Evolutionary conservation across 2,888 invertebrate species (phyloP), one percentile per base, ranked within the genome.

Genomic region (Heliconius ethilla): DNA sequence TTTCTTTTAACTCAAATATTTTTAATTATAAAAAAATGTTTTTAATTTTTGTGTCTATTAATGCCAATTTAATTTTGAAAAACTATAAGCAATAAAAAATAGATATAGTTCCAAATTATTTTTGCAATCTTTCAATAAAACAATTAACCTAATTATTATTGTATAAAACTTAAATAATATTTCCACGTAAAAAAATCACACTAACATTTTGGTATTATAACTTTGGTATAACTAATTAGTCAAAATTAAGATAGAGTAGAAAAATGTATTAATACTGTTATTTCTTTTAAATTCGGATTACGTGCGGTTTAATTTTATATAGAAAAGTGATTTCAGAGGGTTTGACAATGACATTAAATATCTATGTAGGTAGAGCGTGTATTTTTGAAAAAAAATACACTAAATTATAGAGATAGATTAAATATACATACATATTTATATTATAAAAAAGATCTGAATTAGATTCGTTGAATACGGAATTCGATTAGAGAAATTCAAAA

Each of bases 211-310:
- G 70, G n/a, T n/a, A n/a, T n/a, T n/a, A n/a, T n/a, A n/a, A n/a
- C n/a, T n/a, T n/a, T n/a, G n/a, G 70, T 70, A 70, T 70, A 70
- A 70, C 10, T 45, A 70, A 51, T 22, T 29, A 27, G 27, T 18
- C 10, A 33, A 27, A 55, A 18, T 22, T 55, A 55, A 33, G 29
- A n/a, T 27, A 40, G 55, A 55, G 11, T 29, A 65, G 29, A 75
- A 51, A 67, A 67, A 45, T 62, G 55, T 59, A 37, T 62, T 25
- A 62, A 62, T 27, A 76, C 69, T 62, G 75, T 65, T 63, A 18
- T 70, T 70, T 70, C 18, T 70, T 72, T 55, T 72, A 72, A 72
- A 72, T 72, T 72, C 70, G 70, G 70, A 72, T 72, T 72, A 70
- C 55, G 33, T 67, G 33, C 55, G 27, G 15, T 55, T 29, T 55